These are phyloP conservation scores for Spea multiplicata DNA, from an alignment of 2,113 vertebrate species.

Conservation along the genomic window DNA sequence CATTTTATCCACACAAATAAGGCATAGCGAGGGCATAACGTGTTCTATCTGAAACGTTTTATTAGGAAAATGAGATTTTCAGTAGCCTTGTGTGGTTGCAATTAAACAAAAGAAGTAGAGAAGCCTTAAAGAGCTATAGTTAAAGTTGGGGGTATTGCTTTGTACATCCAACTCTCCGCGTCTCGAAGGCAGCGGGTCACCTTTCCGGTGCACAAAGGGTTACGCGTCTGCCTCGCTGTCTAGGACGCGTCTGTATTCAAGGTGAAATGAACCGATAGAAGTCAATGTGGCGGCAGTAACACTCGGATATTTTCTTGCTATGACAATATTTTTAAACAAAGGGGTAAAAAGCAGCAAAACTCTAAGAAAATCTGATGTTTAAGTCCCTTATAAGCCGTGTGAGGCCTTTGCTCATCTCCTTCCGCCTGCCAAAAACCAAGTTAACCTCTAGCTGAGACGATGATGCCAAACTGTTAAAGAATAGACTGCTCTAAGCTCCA, in stretches of 20 bases:
- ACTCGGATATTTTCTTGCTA: conserved; percentile 5
- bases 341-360: neutral
- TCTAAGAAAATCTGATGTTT: conserved; percentile 3
- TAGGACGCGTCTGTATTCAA: neutral
- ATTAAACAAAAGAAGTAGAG: too few relatives aligned
- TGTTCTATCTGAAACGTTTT: too few relatives aligned
- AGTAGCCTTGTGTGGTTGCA: too few relatives aligned
- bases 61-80: too few relatives aligned
- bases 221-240: neutral
- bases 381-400: conserved; percentile 7
- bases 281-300: neutral
- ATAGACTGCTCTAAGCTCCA: too few relatives aligned
- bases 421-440: conserved; percentile 1
- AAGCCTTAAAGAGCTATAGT: too few relatives aligned
- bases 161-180: too few relatives aligned
- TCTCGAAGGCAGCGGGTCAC: neutral
- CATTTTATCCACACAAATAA: too few relatives aligned
- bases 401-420: neutral
- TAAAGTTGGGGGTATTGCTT: too few relatives aligned
- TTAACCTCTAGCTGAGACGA: neutral
- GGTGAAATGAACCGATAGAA: conserved; percentile 15
- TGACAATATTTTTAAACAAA: neutral
- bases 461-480: too few relatives aligned
- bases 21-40: too few relatives aligned
- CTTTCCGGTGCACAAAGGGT: neutral